Conservation (phyloP, 2,797 vertebrate genomes). For the Eutrigla gurnardus region DNA sequence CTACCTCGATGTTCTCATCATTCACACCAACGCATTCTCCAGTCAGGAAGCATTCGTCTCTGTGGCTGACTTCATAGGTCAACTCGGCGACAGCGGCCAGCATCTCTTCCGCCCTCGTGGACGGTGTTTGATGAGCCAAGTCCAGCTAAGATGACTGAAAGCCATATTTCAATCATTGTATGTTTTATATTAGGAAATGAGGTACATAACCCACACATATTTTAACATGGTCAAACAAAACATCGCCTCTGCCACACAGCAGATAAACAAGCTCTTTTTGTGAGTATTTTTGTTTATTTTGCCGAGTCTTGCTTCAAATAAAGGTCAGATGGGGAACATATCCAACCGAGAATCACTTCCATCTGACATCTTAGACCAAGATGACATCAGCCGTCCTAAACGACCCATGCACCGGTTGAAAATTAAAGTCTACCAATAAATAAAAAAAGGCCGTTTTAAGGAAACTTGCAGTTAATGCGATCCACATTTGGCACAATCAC, state of each 20-base stretch:
- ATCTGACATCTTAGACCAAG: background rate
- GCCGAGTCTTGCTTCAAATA: background rate
- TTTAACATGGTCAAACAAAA: background rate
- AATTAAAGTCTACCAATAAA: background rate
- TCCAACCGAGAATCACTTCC: background rate
- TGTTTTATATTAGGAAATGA: conserved; percentile 4
- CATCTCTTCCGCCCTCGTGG: conserved; percentile 82
- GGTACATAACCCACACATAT: background rate
- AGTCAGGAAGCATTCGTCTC: conserved; percentile 85
- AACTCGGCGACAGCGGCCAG: conserved; percentile 82
- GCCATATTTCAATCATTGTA: conserved; percentile 34
- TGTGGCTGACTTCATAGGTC: conserved; percentile 86
- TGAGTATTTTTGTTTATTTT: conserved; percentile 2
- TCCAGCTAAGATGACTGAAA: conserved; percentile 68
- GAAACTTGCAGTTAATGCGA: background rate
- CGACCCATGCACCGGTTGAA: background rate
- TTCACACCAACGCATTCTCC: conserved; percentile 84
- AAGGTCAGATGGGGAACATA: conserved; percentile 21
- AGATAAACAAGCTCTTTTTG: background rate
- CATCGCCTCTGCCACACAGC: background rate
- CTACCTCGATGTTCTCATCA: conserved; percentile 85
- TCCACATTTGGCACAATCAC: background rate
- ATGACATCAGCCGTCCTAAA: conserved; percentile 2
- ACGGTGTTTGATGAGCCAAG: conserved; percentile 71
- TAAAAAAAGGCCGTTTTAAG: background rate